Base-by-base conservation (phyloP, 2,113 vertebrate genomes). In the Anas platyrhynchos region DNA sequence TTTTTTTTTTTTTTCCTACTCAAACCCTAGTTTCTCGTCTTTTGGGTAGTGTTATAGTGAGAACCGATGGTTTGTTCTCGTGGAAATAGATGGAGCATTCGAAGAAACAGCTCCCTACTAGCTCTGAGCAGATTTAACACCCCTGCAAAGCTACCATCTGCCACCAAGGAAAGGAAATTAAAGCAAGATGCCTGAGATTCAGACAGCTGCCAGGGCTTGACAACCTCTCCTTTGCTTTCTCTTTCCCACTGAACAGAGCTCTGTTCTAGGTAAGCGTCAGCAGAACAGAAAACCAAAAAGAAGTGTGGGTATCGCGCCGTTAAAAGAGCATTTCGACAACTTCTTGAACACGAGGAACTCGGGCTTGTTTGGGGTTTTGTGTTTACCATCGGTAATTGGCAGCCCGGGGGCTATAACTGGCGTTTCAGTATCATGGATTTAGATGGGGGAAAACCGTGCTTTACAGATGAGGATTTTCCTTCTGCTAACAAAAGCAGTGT, bases 131-230 rank as follows among this genome's bases (percentile, higher is more conserved):
- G 92, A 87, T 96, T 83, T 79, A 63, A 96, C 94, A 92, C 71
- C 94, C 91, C 91, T 96, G 91, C 88, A 23, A 91, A 77, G 94
- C 91, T 66, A 79, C 96, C 96, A 96, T 96, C 96, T 96, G 96
- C 83, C 92, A 83, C 56, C 63, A 2, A 34, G 59, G 13, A 69
- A 55, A 50, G 86, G 80, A 78, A 95, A 22, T 14, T 80, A 77
- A 36, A 91, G 91, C 81, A 62, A 36, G 84, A 89, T 52, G 84
- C 88, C 66, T 58, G 89, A 72, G 88, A 36, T 82, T 81, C 88
- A 13, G 86, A 27, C 4, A 3, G 56, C 89, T 96, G 89, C 92
- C 88, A 81, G 92, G 90, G 65, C 55, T 31, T 2, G 4, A 2
- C 31, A 86, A 68, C 61, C 82, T 88, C 83, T 88, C 83, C 91